These are phyloP conservation scores for Ethmia dodecea DNA, from an alignment of 2,888 invertebrate species.

Conservation along the genomic window DNA sequence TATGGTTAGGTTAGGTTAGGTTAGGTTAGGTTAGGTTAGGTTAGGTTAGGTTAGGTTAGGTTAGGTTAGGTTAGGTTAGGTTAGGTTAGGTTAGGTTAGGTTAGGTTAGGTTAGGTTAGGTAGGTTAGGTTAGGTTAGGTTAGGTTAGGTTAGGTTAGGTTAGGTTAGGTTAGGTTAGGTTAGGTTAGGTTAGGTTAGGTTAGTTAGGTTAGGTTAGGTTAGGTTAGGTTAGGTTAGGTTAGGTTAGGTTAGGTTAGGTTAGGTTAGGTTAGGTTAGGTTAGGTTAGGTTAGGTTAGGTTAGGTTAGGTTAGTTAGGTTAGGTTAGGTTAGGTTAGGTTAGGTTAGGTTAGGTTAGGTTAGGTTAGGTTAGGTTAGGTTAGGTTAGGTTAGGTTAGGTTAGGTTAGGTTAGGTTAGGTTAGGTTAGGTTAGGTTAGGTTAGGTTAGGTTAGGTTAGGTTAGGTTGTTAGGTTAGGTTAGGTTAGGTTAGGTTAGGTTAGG, in stretches of 20 bases:
- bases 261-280: constrained; percentile 14
- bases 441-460: constrained; percentile 18
- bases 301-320: constrained; percentile 9
- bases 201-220: constrained; percentile 12
- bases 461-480: constrained; percentile 21
- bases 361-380: too few relatives aligned
- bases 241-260: constrained; percentile 14
- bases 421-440: constrained; percentile 11
- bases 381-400: too few relatives aligned
- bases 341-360: too few relatives aligned
- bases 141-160: constrained; percentile 13
- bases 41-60: constrained; percentile 18
- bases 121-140: constrained; percentile 10
- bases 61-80: constrained; percentile 18
- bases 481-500: constrained; percentile 16
- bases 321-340: constrained; percentile 10
- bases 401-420: constrained; percentile 7
- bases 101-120: constrained; percentile 7
- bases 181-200: constrained; percentile 16
- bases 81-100: constrained; percentile 10
- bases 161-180: constrained; percentile 8
- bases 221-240: constrained; percentile 14
- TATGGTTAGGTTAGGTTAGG: constrained; percentile 16
- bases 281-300: constrained; percentile 12
- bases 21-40: constrained; percentile 20